Evolutionary conservation across 2,888 invertebrate genomes (phyloP).

Genomic region (Hymenopus coronatus): DNA sequence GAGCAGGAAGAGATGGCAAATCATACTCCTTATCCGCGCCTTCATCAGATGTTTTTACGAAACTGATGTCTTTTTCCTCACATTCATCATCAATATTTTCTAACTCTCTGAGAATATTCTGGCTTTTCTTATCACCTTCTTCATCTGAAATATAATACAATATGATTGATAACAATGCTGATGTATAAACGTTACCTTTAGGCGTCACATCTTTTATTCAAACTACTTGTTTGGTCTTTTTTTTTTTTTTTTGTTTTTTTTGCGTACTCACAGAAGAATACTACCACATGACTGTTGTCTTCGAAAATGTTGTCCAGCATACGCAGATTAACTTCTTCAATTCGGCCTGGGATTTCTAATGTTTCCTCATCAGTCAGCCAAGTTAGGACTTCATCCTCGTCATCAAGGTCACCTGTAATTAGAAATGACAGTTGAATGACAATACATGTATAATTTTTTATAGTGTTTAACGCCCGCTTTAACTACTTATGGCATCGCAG

Average conservation of each 20-base stretch:
- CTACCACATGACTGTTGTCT: slow-evolving; percentile 86
- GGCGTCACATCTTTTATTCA: background rate
- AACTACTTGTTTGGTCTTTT: no score
- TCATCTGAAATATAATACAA: slow-evolving; percentile 58
- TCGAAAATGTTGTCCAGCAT: slow-evolving; percentile 90
- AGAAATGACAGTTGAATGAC: no score
- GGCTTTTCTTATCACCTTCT: slow-evolving; percentile 85
- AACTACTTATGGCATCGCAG: no score
- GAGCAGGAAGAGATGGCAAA: slow-evolving; percentile 72
- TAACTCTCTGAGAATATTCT: slow-evolving; percentile 81
- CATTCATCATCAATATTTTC: slow-evolving; percentile 93
- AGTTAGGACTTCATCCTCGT: slow-evolving; percentile 86
- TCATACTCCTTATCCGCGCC: slow-evolving; percentile 87
- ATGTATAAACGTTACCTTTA: background rate
- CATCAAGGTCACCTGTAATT: slow-evolving; percentile 74
- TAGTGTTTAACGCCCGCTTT: no score
- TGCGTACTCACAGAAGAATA: slow-evolving; percentile 81
- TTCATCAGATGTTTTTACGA: slow-evolving; percentile 87
- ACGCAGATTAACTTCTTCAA: slow-evolving; percentile 85
- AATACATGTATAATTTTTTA: no score
- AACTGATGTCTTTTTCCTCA: slow-evolving; percentile 86
- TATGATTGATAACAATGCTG: background rate
- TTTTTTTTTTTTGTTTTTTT: no score
- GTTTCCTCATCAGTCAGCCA: slow-evolving; percentile 92
- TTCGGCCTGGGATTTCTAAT: slow-evolving; percentile 85